These are phyloP conservation scores for Aeoliscus strigatus DNA, from an alignment of 2,797 vertebrate species.

Conservation along the genomic window DNA sequence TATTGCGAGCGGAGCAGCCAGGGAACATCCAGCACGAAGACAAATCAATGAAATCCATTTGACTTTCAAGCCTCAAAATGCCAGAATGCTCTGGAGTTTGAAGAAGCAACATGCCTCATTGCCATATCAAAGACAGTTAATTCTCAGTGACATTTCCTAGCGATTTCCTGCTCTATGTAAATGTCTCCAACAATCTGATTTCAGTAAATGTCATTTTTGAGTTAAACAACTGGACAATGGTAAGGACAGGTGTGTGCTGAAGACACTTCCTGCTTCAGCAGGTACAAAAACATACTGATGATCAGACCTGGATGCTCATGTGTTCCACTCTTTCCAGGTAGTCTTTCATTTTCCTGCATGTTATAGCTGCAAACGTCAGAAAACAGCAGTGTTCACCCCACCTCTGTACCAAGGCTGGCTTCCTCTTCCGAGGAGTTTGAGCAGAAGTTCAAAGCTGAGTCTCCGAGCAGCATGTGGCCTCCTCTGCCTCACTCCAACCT, in stretches of 20 bases:
- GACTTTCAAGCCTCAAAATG: constrained; percentile 71
- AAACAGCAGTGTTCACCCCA: neutral
- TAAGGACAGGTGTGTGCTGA: too few species aligned
- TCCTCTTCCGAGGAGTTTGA: constrained; percentile 37
- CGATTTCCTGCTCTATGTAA: constrained; percentile 74
- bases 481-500: constrained; percentile 25
- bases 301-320: too few species aligned
- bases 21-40: constrained; percentile 56
- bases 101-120: constrained; percentile 45
- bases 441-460: constrained; percentile 54
- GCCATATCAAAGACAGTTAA: constrained; percentile 62
- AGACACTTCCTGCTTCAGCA: too few species aligned
- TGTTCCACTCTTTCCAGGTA: neutral
- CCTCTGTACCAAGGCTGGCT: constrained; percentile 23
- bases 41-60: constrained; percentile 70
- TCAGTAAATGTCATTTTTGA: constrained; percentile 75
- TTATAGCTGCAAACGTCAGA: too few species aligned
- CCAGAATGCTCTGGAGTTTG: constrained; percentile 59
- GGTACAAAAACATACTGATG: too few species aligned
- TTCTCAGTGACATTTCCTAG: constrained; percentile 76
- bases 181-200: constrained; percentile 74
- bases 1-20: constrained; percentile 17
- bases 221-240: constrained; percentile 53
- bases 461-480: constrained; percentile 45
- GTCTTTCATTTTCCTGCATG: constrained; percentile 8